Evolutionary conservation across 2,113 vertebrate genomes (phyloP).

Genomic region (Mungos mungo): DNA sequence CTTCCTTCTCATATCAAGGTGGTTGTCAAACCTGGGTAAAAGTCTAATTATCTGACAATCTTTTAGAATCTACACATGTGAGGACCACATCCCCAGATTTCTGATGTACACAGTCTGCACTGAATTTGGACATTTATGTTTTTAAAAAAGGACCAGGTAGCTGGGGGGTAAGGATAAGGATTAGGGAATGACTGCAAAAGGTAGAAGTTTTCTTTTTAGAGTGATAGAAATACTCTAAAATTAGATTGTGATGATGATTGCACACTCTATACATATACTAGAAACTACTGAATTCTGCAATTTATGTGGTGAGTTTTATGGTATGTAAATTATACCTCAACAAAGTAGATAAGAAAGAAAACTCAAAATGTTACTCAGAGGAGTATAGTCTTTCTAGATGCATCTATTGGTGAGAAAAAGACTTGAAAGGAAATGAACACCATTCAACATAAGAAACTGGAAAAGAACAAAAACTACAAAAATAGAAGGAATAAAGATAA

Average conservation of each 20-base stretch:
- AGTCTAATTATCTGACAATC: neutral
- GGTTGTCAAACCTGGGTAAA: conserved; percentile 5
- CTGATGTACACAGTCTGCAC: neutral
- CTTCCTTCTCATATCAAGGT: neutral
- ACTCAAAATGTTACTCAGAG: neutral
- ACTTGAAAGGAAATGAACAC: neutral
- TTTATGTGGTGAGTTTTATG: neutral
- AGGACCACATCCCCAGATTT: neutral
- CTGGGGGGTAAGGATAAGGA: neutral
- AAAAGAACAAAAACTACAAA: conserved; percentile 29
- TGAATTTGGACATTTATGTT: neutral
- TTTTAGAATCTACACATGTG: neutral
- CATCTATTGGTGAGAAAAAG: neutral
- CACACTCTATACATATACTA: neutral
- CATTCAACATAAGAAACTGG: neutral
- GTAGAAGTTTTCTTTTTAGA: neutral
- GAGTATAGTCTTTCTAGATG: conserved; percentile 7
- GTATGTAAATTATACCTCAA: neutral
- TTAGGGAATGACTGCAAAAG: neutral
- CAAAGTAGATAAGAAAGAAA: neutral
- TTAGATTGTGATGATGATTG: neutral
- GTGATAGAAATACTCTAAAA: conserved; percentile 11
- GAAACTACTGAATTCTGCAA: conserved; percentile 2
- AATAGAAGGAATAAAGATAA: conserved; percentile 10
- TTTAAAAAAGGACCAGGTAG: neutral